These are phyloP conservation scores for Otolemur garnettii DNA, from an alignment of 2,113 vertebrate species.

Conservation along the genomic window DNA sequence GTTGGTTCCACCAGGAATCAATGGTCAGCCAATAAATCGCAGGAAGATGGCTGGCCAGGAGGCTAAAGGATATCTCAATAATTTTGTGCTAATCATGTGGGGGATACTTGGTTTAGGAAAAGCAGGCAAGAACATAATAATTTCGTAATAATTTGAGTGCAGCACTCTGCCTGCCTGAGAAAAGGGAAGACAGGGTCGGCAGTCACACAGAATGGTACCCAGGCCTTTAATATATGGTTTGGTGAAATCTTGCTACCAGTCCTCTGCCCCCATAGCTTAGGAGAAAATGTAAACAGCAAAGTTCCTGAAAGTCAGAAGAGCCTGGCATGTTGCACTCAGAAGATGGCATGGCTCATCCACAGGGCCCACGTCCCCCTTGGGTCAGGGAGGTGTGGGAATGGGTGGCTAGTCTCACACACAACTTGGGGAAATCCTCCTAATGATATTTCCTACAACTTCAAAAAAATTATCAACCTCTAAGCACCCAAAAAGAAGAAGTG, in stretches of 20 bases:
- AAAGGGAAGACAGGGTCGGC: rapidly evolving
- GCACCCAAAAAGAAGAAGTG: neutral
- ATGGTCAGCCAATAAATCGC: neutral
- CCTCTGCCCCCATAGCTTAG: neutral
- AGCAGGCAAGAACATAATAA: neutral
- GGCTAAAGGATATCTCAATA: neutral
- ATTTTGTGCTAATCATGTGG: neutral
- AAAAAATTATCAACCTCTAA: neutral
- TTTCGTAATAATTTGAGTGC: neutral
- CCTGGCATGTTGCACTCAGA: neutral
- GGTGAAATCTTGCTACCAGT: neutral
- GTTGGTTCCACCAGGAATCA: neutral
- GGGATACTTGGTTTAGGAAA: neutral
- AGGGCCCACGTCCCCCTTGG: neutral
- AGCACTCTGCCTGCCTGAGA: neutral
- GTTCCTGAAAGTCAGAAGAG: neutral
- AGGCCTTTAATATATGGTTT: neutral
- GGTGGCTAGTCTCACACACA: neutral
- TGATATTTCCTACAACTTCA: neutral
- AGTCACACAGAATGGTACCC: too few species aligned
- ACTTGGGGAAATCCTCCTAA: neutral
- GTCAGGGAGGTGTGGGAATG: neutral
- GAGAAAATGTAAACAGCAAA: neutral
- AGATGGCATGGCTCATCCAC: neutral
- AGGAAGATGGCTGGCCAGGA: neutral